phyloP scores from a whole-genome alignment of 2,113 vertebrate species.

The Globicephala melas region DNA sequence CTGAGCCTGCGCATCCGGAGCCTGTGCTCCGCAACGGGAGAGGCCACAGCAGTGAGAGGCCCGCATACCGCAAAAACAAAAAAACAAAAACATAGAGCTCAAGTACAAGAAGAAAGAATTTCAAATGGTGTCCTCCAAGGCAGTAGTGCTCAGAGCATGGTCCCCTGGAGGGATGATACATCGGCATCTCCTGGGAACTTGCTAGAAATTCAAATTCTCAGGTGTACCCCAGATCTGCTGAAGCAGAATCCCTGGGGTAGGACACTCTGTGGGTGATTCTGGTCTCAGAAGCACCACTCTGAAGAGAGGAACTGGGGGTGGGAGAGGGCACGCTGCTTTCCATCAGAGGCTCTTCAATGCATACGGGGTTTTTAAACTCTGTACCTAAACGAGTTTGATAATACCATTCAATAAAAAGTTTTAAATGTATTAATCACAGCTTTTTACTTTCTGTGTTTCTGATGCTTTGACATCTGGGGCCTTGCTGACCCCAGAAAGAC shows the following conservation, averaged over 20 bases:
- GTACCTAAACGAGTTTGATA: background rate
- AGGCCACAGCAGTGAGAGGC: too few species aligned
- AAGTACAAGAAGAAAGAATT: background rate
- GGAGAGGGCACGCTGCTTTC: background rate
- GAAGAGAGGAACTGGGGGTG: background rate
- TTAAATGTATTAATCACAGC: background rate
- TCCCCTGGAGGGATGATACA: background rate
- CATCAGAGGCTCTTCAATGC: background rate
- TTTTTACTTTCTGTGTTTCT: background rate
- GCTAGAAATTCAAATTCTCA: background rate
- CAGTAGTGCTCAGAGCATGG: background rate
- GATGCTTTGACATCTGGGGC: background rate
- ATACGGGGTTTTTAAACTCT: background rate
- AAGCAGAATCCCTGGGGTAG: background rate
- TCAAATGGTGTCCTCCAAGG: background rate
- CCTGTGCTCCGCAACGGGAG: too few species aligned
- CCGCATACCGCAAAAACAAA: too few species aligned
- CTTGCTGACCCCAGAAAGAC: background rate
- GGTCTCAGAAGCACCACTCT: background rate
- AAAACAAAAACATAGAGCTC: background rate
- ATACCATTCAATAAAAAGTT: background rate
- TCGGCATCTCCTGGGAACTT: background rate
- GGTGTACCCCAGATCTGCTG: background rate
- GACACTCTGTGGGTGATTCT: background rate
- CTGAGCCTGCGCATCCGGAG: too few species aligned